These are phyloP conservation scores for Coccyzus lansbergi DNA, from an alignment of 2,797 vertebrate genomes.

Conservation along the genomic window DNA sequence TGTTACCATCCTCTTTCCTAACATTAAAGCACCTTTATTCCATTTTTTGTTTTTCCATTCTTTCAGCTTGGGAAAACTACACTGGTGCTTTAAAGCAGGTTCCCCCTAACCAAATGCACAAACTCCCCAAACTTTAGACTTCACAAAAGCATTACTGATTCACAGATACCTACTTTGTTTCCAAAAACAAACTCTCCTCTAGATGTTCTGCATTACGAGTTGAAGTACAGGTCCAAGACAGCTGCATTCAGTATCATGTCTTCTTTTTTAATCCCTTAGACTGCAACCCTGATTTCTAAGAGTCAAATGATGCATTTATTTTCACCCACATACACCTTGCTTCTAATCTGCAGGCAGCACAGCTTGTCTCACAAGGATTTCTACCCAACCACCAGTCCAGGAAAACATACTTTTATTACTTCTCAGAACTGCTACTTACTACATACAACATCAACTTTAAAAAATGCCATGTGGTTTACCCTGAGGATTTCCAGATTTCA, in stretches of 20 bases:
- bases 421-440: neutral
- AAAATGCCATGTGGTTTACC: neutral
- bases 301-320: neutral
- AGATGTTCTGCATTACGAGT: fast-evolving
- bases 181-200: neutral
- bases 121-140: neutral
- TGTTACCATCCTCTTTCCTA: neutral
- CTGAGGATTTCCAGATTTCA: neutral
- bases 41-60: neutral
- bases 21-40: neutral
- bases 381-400: neutral
- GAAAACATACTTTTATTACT: neutral
- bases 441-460: neutral
- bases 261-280: neutral
- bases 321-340: neutral
- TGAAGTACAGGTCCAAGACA: neutral
- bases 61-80: neutral
- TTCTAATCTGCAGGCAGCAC: neutral
- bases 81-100: neutral
- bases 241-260: neutral
- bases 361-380: neutral
- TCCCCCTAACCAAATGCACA: neutral
- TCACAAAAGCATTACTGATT: neutral
- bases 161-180: neutral
- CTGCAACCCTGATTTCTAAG: neutral